Evolutionary conservation across 2,113 vertebrate species (phyloP).

Genomic region (Hyaena hyaena): DNA sequence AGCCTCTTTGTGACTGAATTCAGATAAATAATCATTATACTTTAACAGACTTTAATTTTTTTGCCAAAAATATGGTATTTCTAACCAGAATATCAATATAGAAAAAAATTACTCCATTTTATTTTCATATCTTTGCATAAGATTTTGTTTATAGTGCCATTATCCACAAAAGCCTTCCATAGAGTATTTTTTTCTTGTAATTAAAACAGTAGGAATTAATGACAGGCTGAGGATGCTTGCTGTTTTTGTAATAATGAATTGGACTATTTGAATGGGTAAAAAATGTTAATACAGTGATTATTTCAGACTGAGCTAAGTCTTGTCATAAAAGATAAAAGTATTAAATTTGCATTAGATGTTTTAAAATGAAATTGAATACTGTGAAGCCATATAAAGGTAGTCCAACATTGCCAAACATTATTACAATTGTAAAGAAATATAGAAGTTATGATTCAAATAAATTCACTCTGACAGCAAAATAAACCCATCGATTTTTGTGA

Average conservation of each 20-base stretch:
- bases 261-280: constrained; percentile 78
- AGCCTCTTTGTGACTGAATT: constrained; percentile 52
- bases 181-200: constrained; percentile 77
- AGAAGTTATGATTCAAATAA: constrained; percentile 53
- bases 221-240: constrained; percentile 74
- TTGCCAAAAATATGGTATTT: constrained; percentile 61
- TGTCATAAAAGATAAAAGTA: constrained; percentile 80
- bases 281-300: constrained; percentile 82
- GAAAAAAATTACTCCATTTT: constrained; percentile 59
- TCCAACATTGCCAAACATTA: constrained; percentile 67
- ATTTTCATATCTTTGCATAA: constrained; percentile 69
- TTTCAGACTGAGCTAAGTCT: constrained; percentile 80
- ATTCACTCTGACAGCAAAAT: constrained; percentile 51
- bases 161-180: constrained; percentile 80
- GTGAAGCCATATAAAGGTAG: constrained; percentile 54
- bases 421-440: constrained; percentile 64
- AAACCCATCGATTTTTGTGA: constrained; percentile 55
- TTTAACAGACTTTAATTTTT: constrained; percentile 24
- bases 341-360: constrained; percentile 73
- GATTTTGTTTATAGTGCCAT: constrained; percentile 81
- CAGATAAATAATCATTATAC: constrained; percentile 16
- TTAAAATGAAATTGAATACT: constrained; percentile 60
- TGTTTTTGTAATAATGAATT: constrained; percentile 82
- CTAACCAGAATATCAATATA: constrained; percentile 56
- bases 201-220: constrained; percentile 86